Conservation (phyloP, 2,888 invertebrate genomes). For the Polydesmus complanatus region DNA sequence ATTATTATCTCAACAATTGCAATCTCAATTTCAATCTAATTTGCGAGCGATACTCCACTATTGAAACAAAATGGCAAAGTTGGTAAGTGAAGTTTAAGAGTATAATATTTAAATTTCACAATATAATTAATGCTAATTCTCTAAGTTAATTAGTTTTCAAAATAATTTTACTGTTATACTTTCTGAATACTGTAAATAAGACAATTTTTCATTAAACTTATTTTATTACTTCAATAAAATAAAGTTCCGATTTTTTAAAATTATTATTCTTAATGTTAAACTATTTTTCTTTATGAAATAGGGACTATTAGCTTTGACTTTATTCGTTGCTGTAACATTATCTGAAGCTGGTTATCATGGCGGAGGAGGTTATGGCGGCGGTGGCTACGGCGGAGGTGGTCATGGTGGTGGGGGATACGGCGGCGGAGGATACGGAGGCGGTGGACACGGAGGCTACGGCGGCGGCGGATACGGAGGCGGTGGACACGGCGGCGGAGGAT, state of each 20-base stretch:
- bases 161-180: not conserved
- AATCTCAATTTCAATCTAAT: no score
- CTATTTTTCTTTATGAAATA: not conserved
- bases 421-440: slow-evolving; percentile 15
- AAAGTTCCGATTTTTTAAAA: not conserved
- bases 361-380: slow-evolving; percentile 20
- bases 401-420: slow-evolving; percentile 8
- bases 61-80: no score
- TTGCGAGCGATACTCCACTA: no score
- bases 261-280: not conserved
- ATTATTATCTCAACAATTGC: no score
- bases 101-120: no score
- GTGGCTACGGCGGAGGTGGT: slow-evolving; percentile 12
- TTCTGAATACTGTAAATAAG: no score
- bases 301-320: not conserved
- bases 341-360: slow-evolving; percentile 2
- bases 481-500: slow-evolving; percentile 14
- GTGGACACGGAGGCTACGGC: slow-evolving; percentile 14
- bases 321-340: not conserved
- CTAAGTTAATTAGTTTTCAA: no score
- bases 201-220: not conserved
- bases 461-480: slow-evolving; percentile 8
- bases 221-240: no score
- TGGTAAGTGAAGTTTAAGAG: no score
- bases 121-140: no score